These are phyloP conservation scores for Unio delphinus DNA, from an alignment of 2,888 invertebrate genomes.

Conservation along the genomic window DNA sequence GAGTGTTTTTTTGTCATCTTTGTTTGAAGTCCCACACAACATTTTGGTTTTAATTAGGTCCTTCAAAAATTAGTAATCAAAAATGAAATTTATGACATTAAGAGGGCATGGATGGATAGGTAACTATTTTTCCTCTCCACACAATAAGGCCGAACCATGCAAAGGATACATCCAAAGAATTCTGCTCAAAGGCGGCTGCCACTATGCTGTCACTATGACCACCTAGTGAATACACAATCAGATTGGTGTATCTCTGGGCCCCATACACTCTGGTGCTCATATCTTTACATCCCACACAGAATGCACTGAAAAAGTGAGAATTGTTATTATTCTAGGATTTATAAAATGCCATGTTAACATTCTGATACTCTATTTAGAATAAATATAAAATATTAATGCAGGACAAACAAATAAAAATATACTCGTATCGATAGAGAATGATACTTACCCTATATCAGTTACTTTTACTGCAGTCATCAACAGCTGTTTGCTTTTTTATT, in stretches of 20 bases:
- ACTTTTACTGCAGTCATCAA: no score
- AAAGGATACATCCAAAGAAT: constrained; percentile 83
- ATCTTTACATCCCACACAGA: constrained; percentile 93
- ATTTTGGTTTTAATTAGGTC: no score
- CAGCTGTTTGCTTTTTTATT: no score
- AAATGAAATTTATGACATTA: no score
- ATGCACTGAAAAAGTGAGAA: constrained; percentile 73
- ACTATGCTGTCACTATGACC: constrained; percentile 90
- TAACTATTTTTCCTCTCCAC: background rate
- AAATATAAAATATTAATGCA: no score
- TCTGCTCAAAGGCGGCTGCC: constrained; percentile 89
- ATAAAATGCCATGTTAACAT: background rate
- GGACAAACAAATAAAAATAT: no score
- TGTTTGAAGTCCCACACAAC: no score
- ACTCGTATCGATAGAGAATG: no score
- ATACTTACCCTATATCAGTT: no score
- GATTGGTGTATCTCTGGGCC: constrained; percentile 82
- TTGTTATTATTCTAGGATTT: background rate
- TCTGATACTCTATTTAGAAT: background rate
- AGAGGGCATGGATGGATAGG: background rate
- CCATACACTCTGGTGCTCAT: constrained; percentile 87
- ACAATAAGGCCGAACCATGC: background rate
- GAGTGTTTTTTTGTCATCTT: no score
- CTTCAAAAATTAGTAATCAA: no score
- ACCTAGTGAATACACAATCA: constrained; percentile 83